Evolutionary conservation across 2,113 vertebrate genomes (phyloP), one percentile per base, ranked within the genome.

Genomic region (Agelaius phoeniceus): DNA sequence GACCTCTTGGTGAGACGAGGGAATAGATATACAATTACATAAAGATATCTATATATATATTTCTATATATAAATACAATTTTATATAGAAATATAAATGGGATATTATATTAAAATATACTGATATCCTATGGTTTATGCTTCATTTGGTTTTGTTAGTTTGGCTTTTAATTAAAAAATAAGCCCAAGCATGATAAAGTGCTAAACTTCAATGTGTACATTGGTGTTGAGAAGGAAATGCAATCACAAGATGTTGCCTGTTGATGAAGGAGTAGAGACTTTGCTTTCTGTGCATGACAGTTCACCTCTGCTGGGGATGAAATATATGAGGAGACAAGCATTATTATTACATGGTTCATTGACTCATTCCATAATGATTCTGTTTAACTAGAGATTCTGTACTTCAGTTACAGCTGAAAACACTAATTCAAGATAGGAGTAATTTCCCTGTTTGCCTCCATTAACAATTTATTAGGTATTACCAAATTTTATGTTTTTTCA

Each of bases 381-480:
- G 10, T 59, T 81, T 65, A 61, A 75, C 1, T 1, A 87, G 54
- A 59, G 68, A 54, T 23, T 43, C 39, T 71, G 16, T 71, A 41
- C 49, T 87, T 87, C 68, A 84, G 39, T 57, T 68, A 59, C 14
- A 55, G 30, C 28, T 87, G 83, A 84, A 94, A 91, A 81, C 21
- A 13, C 52, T 67, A 49, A 63, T 75, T 87, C 58, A 81, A 72
- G 43, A 78, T 74, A 89, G 58, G 26, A 67, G 28, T 55, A 43
- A 71, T 80, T 88, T 94, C 62, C 27, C 35, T 0, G 7, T 75
- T 79, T 76, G 68, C 31, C 17, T 52, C 54, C 41, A 46, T 69
- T 87, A 85, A 51, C 61, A 58, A 91, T 93, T 93, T 95, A 96
- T 93, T 94, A 81, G 61, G 61, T 89, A 68, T 82, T 94, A 89